Base-by-base conservation (phyloP, 2,888 invertebrate species). In the Dione vanillae region DNA sequence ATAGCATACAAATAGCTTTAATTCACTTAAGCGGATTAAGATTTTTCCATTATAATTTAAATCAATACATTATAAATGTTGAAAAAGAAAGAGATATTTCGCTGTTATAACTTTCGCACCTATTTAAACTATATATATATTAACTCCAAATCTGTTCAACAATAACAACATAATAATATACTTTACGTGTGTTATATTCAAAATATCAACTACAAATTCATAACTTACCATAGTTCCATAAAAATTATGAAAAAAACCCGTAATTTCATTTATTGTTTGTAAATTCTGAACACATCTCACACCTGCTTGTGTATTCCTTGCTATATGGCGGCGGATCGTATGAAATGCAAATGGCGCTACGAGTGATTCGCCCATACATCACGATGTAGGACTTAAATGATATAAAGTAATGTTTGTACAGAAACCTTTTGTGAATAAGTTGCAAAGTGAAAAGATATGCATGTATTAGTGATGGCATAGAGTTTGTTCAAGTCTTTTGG, bases 1-100 rank as follows among this genome's bases (percentile, higher is more conserved):
- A 73, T 74, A 71, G 78, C 76, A 77, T 76, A 78, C 77, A 78
- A 77, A 80, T 81, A 72, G 76, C 69, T 77, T 78, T 79, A 78
- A 77, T 77, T 78, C 70, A 58, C 67, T 73, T 75, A 77, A 76
- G 75, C 74, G 73, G 76, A 76, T 78, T 76, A 76, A 69, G 68
- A 72, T 71, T 69, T 75, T 78, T 72, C 75, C 75, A 52, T 41
- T 67, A 47, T 66, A 65, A 78, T 72, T 74, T 74, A 71, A 72
- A 73, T 68, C 62, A 65, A 66, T 43, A 47, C 37, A 59, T 61
- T 59, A 69, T 59, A 54, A n/a, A 5, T n/a, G n/a, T n/a, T n/a
- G 27, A 5, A 27, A 27, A 27, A 27, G 2, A 27, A 27, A 27
- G n/a, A n/a, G n/a, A n/a, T n/a, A n/a, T n/a, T n/a, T n/a, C n/a